These are phyloP conservation scores for Epizoanthus stellaris DNA, from an alignment of 92 coral and sea anemone genomes.

Conservation along the genomic window DNA sequence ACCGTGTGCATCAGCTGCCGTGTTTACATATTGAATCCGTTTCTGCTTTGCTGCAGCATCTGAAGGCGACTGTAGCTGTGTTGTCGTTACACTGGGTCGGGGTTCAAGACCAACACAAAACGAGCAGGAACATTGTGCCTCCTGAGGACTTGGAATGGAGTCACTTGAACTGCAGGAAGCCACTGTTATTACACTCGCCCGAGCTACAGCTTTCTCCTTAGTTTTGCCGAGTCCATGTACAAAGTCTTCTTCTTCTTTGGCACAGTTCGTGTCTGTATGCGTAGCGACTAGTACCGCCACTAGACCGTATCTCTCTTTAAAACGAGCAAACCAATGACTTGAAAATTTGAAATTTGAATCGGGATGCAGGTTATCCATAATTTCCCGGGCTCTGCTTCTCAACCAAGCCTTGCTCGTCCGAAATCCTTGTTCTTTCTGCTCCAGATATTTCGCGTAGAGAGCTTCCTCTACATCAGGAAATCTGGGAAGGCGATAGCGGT, in stretches of 20 bases:
- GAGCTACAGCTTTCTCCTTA: background rate
- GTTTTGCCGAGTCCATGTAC: background rate
- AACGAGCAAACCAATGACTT: conserved; percentile 39
- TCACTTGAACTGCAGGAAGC: conserved; percentile 16
- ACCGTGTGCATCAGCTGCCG: no score
- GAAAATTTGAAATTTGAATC: conserved; percentile 43
- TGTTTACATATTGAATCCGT: no score
- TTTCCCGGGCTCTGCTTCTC: conserved; percentile 43
- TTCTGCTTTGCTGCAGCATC: no score
- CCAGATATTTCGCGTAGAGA: conserved; percentile 11
- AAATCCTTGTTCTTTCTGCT: conserved; percentile 7
- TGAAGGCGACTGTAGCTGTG: background rate
- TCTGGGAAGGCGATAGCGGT: conserved; percentile 36
- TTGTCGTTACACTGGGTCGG: background rate
- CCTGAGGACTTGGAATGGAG: conserved; percentile 1
- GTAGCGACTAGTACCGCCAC: background rate
- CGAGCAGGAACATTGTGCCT: conserved; percentile 21
- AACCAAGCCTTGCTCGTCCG: conserved; percentile 25
- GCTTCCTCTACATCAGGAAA: conserved; percentile 39
- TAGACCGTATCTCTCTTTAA: conserved; percentile 40
- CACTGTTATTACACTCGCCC: conserved; percentile 20
- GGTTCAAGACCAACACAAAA: conserved; percentile 35
- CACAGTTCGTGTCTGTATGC: background rate
- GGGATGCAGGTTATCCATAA: conserved; percentile 29
- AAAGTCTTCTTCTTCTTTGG: background rate